Evolutionary conservation across 1,140 invertebrate genomes (phyloP).

Genomic region (Panagrolaimus sp.): DNA sequence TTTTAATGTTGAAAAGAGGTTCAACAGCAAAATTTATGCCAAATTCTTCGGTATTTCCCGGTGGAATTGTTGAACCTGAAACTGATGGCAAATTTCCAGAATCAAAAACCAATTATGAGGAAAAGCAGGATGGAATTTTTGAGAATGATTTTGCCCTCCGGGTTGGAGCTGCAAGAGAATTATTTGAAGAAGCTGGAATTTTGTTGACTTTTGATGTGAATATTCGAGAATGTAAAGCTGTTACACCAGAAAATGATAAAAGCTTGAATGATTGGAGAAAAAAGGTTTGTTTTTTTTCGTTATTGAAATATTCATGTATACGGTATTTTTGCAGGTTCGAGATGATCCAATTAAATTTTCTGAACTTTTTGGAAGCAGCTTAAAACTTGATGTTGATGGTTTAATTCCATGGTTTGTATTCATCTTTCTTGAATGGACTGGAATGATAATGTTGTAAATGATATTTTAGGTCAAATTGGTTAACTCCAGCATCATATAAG

Average conservation of each 20-base stretch:
- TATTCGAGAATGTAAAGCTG: conserved; percentile 20
- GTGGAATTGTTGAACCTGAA: conserved; percentile 27
- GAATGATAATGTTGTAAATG: too few relatives aligned
- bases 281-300: conserved; percentile 24
- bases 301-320: neutral
- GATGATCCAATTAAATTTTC: conserved; percentile 24
- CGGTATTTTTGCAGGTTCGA: conserved; percentile 22
- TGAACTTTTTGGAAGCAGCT: conserved; percentile 25
- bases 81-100: conserved; percentile 29
- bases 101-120: conserved; percentile 34
- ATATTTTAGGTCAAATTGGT: conserved; percentile 31
- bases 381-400: conserved; percentile 30
- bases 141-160: conserved; percentile 33
- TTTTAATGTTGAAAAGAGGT: conserved; percentile 36
- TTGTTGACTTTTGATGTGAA: conserved; percentile 31
- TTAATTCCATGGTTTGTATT: conserved; percentile 34
- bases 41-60: conserved; percentile 40
- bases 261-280: conserved; percentile 33
- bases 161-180: conserved; percentile 29
- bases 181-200: conserved; percentile 36
- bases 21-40: conserved; percentile 36
- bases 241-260: conserved; percentile 23
- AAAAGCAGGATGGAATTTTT: conserved; percentile 2
- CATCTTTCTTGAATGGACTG: neutral
- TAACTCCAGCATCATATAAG: conserved; percentile 24